Evolutionary conservation across 2,797 vertebrate species (phyloP), one percentile per base, ranked within the genome.

Genomic region (Gouania willdenowi): DNA sequence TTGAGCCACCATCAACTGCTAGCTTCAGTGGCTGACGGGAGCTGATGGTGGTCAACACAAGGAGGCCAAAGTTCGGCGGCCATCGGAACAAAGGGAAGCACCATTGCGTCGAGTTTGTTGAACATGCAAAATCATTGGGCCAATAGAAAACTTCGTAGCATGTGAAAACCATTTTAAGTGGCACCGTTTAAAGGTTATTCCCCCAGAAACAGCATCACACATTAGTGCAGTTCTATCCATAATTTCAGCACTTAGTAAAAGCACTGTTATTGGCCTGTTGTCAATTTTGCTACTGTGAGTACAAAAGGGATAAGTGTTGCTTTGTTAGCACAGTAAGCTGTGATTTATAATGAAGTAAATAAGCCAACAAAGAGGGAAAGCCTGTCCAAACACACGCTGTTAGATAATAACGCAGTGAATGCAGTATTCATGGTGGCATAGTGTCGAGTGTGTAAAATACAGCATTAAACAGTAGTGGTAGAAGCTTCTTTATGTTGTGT

Each of bases 151-250:
- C n/a, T n/a, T n/a, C n/a, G n/a, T n/a, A n/a, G n/a, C n/a, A n/a
- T n/a, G n/a, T n/a, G n/a, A n/a, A n/a, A n/a, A n/a, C n/a, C n/a
- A n/a, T n/a, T n/a, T n/a, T n/a, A n/a, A 17, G 37, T 60, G 53
- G 45, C 33, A 45, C 38, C 35, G 66, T 62, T 40, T 62, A 60
- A 35, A 63, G 54, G 46, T 41, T 59, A 36, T 39, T 64, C 44
- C 33, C n/a, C 37, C 59, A 23, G 22, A 20, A 43, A 40, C 39
- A 49, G 28, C 19, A 28, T 31, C 26, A 4, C 27, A 29, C 41
- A 11, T 36, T 39, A 27, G 18, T 22, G 51, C 40, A 30, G 36
- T 46, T 66, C 61, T 48, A 71, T 62, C 72, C 65, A 44, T 35
- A 47, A 28, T 26, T 50, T 43, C 34, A 41, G 26, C 36, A 37